Conservation (phyloP, 2,888 invertebrate genomes). For the Silvanus unidentatus region DNA sequence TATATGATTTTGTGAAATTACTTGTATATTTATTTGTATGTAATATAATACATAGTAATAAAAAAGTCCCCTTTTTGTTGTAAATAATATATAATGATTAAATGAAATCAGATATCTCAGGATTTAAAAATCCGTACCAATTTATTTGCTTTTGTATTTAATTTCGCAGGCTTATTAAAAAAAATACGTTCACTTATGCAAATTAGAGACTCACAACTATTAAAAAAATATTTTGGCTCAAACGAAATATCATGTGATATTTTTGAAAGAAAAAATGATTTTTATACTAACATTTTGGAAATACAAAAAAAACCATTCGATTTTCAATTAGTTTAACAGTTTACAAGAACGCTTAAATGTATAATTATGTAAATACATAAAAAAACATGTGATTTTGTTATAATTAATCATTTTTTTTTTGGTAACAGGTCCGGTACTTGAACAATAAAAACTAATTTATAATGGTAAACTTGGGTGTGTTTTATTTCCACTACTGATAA, state of each 20-base stretch:
- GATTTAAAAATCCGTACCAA: constrained; percentile 20
- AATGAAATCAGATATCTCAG: constrained; percentile 14
- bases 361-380: constrained; percentile 24
- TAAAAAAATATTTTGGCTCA: not conserved
- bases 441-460: constrained; percentile 34
- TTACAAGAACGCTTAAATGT: constrained; percentile 26
- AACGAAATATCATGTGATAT: not conserved
- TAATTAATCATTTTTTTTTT: constrained; percentile 31
- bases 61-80: constrained; percentile 16
- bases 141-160: constrained; percentile 4
- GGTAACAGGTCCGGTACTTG: constrained; percentile 35
- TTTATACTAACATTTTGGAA: not conserved
- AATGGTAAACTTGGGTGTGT: constrained; percentile 2
- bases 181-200: too few species aligned
- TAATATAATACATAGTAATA: constrained; percentile 14
- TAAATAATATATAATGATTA: constrained; percentile 19
- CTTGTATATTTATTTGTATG: constrained; percentile 19
- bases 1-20: constrained; percentile 2
- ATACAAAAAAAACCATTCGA: not conserved
- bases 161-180: not conserved
- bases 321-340: constrained; percentile 10
- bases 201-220: too few species aligned
- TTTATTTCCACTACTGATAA: too few species aligned
- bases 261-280: not conserved
- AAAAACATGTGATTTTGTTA: constrained; percentile 36